These are phyloP conservation scores for Trematomus bernacchii DNA, from an alignment of 2,797 vertebrate species.

Conservation along the genomic window DNA sequence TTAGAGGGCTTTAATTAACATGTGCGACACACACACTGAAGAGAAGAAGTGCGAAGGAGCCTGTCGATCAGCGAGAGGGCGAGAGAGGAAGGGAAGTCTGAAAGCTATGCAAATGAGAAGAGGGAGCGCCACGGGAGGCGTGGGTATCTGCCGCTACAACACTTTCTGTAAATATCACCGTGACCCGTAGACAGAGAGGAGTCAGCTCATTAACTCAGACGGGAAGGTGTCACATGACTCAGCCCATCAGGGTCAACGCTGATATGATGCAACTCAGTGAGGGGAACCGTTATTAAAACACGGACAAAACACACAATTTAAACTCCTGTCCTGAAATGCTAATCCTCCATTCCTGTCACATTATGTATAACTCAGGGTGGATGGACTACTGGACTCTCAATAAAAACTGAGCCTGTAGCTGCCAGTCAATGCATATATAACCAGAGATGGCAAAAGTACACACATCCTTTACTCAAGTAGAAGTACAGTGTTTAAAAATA, in stretches of 20 bases:
- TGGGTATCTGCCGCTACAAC: constrained; percentile 70
- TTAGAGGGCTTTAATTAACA: constrained; percentile 87
- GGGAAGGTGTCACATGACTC: constrained; percentile 72
- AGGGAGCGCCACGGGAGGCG: constrained; percentile 69
- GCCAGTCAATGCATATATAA: background rate
- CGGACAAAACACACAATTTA: constrained; percentile 63
- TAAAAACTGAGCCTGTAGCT: background rate
- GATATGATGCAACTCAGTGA: constrained; percentile 50
- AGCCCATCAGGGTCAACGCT: constrained; percentile 66
- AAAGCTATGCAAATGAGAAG: constrained; percentile 83
- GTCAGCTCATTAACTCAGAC: constrained; percentile 82
- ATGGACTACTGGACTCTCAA: constrained; percentile 37
- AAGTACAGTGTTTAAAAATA: too few relatives aligned
- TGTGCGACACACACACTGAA: constrained; percentile 83
- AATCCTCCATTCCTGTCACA: constrained; percentile 46
- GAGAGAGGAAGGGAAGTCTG: constrained; percentile 75
- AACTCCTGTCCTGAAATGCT: constrained; percentile 36
- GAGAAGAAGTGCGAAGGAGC: constrained; percentile 80
- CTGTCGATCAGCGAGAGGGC: constrained; percentile 76
- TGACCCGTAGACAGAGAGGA: constrained; percentile 75
- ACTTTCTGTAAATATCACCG: constrained; percentile 78
- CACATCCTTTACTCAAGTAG: too few relatives aligned
- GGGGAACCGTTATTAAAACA: constrained; percentile 70
- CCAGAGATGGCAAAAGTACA: too few relatives aligned
- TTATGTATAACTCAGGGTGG: constrained; percentile 28